Evolutionary conservation across 2,888 invertebrate species (phyloP), one percentile per base, ranked within the genome.

Genomic region (Dicranocentrus wangi): DNA sequence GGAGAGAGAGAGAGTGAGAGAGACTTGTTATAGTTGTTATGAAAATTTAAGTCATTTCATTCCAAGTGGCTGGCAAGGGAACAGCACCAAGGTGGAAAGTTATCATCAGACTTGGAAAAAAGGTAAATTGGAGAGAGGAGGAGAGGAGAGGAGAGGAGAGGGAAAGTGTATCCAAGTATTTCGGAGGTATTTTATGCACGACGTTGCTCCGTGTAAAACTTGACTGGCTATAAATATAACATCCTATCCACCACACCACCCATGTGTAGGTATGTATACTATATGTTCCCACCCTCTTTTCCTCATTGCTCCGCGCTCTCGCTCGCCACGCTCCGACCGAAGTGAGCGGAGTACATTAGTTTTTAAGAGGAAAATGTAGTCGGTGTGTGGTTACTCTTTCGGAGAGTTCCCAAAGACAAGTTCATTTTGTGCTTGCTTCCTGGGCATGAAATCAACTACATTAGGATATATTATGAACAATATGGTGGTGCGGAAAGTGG

Each of bases 381-480:
- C n/a, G 27, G 51, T 23, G 43, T 66, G 60, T 75, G 66, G 72
- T 66, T 75, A 42, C 27, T 75, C 65, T 66, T 73, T 66, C 55
- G 47, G 23, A 23, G 32, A 17, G n/a, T 55, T 70, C 39, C 23
- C 23, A 23, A 25, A 60, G 42, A 58, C 55, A 53, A 51, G 51
- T 55, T 53, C 42, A 53, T 73, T 63, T 73, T n/a, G n/a, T n/a
- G n/a, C n/a, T n/a, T n/a, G 53, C 63, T 73, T 63, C n/a, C 60
- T 75, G 73, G 27, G 53, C 73, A 75, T 75, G 73, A 65, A 75
- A 66, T 53, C 32, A 65, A 21, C 73, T 17, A 27, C 65, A 65
- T 75, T 75, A 39, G 32, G 25, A 39, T 53, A 47, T 60, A 47
- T 61, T 23, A 19, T 72, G 61, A 51, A 47, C 72, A 72, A 58